A percentile compares a stretch with the other conserved stretches of the same genome.
These are phyloP conservation scores for Ooceraea biroi DNA, from an alignment of 1,140 invertebrate species.

Conservation along the genomic window DNA sequence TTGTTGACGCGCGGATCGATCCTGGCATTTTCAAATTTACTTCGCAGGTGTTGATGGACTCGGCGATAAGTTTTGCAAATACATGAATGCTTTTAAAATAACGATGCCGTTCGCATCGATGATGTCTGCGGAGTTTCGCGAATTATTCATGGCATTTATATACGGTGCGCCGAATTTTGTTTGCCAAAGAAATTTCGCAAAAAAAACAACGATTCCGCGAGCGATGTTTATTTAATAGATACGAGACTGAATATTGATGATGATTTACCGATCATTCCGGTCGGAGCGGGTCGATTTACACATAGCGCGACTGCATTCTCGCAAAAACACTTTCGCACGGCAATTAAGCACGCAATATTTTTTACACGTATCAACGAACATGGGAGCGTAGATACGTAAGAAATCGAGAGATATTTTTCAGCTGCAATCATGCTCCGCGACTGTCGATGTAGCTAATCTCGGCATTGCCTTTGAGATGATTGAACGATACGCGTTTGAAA, in stretches of 20 bases:
- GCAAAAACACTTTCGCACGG: background rate
- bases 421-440: background rate
- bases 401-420: background rate
- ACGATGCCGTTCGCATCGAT: background rate
- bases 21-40: background rate
- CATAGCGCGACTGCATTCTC: background rate
- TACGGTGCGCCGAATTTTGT: background rate
- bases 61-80: slow-evolving; percentile 2
- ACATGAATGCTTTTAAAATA: background rate
- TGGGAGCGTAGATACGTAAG: background rate
- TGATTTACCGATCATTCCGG: slow-evolving; percentile 7
- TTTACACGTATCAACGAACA: background rate
- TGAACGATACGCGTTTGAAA: background rate
- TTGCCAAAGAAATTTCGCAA: slow-evolving; percentile 19
- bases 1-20: background rate
- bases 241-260: background rate
- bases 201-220: background rate
- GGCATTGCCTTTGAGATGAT: slow-evolving; percentile 22
- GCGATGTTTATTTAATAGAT: background rate
- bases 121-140: background rate
- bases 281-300: background rate
- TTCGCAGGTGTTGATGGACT: background rate
- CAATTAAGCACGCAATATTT: slow-evolving; percentile 7
- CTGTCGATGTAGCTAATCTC: background rate
- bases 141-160: slow-evolving; percentile 11